Percentiles rank a stretch among this genome's conserved stretches.
Evolutionary conservation across 2,888 invertebrate genomes (phyloP).

Genomic region (Dryococelus australis): DNA sequence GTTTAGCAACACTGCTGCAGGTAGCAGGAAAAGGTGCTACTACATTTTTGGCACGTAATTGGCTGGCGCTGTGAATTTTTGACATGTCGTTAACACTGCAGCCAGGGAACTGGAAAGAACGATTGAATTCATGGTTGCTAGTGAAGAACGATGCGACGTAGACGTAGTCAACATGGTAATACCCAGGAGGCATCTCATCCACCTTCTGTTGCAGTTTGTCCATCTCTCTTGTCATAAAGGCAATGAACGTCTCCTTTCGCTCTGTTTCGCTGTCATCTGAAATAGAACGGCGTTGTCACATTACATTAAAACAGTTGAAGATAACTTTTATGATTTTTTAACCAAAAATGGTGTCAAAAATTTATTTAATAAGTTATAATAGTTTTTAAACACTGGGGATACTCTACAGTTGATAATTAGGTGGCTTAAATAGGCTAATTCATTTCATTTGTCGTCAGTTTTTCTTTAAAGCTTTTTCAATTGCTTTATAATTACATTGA

Average conservation of each 20-base stretch:
- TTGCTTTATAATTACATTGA: no score
- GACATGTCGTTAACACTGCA: neutral
- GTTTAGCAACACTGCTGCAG: neutral
- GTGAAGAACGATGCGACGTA: neutral
- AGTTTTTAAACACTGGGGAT: no score
- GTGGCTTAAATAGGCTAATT: no score
- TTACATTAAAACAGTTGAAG: no score
- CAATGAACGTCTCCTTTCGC: neutral
- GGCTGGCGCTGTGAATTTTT: neutral
- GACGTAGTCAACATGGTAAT: neutral
- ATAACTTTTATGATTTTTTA: no score
- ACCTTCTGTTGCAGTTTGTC: neutral
- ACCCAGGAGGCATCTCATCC: neutral
- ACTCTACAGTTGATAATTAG: no score
- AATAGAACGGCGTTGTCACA: no score
- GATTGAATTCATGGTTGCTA: neutral
- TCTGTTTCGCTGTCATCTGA: neutral
- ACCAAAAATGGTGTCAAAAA: no score
- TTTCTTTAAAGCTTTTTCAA: no score
- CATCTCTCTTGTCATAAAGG: neutral
- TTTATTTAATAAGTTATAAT: no score
- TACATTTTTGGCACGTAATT: neutral
- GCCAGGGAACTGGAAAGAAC: neutral
- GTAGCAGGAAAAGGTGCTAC: neutral
- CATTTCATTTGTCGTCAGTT: no score